phyloP scores from a whole-genome alignment of 2,888 invertebrate species.

The Luperina testacea region DNA sequence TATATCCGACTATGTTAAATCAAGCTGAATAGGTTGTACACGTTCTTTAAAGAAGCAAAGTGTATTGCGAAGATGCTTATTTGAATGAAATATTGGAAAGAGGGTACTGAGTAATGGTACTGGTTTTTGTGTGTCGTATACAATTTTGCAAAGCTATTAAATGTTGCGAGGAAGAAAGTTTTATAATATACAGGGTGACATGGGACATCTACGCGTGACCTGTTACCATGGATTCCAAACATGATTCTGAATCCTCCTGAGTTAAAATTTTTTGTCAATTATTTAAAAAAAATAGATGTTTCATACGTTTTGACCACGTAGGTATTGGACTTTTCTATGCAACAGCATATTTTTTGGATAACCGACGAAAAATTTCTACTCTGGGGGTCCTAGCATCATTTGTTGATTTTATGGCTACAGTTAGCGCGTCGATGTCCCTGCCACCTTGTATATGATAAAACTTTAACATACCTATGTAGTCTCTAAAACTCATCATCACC shows the following conservation, averaged over 20 bases:
- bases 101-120: slow-evolving; percentile 2
- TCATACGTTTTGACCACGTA: too few species aligned
- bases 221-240: background rate
- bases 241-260: background rate
- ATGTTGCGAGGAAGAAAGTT: background rate
- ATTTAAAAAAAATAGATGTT: too few species aligned
- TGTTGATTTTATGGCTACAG: too few species aligned
- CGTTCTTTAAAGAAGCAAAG: background rate
- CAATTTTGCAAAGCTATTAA: background rate
- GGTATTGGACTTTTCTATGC: too few species aligned
- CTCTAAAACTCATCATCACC: too few species aligned
- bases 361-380: background rate
- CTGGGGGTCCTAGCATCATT: too few species aligned
- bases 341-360: too few species aligned
- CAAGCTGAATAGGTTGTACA: slow-evolving; percentile 12
- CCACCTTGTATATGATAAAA: too few species aligned
- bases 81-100: slow-evolving; percentile 7
- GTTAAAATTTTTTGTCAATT: background rate
- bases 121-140: background rate
- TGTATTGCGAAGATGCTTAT: slow-evolving; percentile 15
- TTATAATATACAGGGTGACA: background rate
- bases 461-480: too few species aligned
- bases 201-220: too few species aligned
- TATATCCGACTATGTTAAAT: slow-evolving; percentile 30
- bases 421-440: too few species aligned